Conservation (phyloP, 2,888 invertebrate species). For the Leptothorax acervorum region DNA sequence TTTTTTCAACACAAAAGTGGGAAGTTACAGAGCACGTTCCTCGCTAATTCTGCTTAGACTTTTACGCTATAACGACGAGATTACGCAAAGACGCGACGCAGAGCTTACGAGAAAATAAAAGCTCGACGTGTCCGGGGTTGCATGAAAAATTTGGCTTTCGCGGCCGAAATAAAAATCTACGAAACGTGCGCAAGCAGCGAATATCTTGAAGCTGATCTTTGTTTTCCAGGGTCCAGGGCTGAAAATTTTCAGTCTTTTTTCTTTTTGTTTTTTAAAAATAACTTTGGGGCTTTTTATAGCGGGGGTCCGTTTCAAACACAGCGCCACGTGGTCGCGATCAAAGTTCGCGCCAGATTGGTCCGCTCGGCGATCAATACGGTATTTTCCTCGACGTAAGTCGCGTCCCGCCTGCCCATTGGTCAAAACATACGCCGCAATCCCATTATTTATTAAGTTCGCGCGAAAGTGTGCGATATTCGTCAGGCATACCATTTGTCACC, state of each 20-base stretch:
- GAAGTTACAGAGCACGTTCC: background rate
- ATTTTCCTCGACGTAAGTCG: slow-evolving; percentile 86
- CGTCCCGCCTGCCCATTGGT: slow-evolving; percentile 85
- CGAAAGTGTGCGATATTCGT: slow-evolving; percentile 77
- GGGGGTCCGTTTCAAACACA: background rate
- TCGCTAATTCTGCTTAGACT: background rate
- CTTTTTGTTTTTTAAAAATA: background rate
- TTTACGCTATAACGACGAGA: background rate
- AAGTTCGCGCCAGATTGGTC: slow-evolving; percentile 72
- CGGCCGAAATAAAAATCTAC: background rate
- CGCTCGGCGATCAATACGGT: slow-evolving; percentile 86
- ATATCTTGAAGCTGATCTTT: background rate
- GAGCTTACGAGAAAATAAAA: background rate
- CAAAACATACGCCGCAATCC: slow-evolving; percentile 86
- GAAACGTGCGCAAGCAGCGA: background rate
- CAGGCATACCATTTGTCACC: slow-evolving; percentile 63
- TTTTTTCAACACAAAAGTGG: background rate
- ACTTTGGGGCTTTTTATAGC: background rate
- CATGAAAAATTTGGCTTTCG: background rate
- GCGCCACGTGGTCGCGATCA: slow-evolving; percentile 6
- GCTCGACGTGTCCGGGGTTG: background rate
- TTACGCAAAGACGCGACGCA: background rate
- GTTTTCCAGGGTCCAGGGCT: background rate
- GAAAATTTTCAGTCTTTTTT: background rate
- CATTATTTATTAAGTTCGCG: slow-evolving; percentile 87